These are phyloP conservation scores for Tychaedon coryphoeus DNA, from an alignment of 2,113 vertebrate species.

Conservation along the genomic window DNA sequence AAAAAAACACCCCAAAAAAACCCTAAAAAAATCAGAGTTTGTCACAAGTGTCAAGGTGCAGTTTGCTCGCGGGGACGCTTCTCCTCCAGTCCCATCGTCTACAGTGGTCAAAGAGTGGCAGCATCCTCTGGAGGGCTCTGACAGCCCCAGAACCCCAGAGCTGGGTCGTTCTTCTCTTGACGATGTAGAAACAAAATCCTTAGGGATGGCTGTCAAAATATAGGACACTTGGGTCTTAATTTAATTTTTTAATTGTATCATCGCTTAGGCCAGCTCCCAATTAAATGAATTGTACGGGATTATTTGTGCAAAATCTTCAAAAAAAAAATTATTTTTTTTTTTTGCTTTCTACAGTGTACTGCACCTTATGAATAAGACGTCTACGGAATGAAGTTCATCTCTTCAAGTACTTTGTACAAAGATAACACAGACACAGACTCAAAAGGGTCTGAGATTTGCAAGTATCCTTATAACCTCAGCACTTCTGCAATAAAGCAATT, in stretches of 20 bases:
- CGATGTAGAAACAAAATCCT: conserved; percentile 10
- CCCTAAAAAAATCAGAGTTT: conserved; percentile 23
- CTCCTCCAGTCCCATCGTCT: conserved; percentile 25
- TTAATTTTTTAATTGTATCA: conserved; percentile 29
- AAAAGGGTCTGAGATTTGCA: conserved; percentile 73
- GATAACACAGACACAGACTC: conserved; percentile 79
- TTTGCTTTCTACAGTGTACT: conserved; percentile 55
- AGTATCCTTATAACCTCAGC: conserved; percentile 66
- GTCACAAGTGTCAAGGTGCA: conserved; percentile 62
- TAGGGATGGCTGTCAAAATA: conserved; percentile 48
- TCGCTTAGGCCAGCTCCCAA: conserved; percentile 41
- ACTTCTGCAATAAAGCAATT: conserved; percentile 74
- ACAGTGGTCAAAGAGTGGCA: conserved; percentile 52
- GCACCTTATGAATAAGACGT: conserved; percentile 75
- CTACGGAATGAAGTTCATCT: conserved; percentile 74
- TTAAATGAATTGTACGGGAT: conserved; percentile 40
- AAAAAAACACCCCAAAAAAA: background rate
- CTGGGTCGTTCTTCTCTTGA: background rate
- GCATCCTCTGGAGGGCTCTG: background rate
- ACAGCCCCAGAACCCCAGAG: background rate
- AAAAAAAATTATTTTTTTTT: background rate
- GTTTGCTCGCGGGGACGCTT: conserved; percentile 21
- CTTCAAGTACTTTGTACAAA: conserved; percentile 86
- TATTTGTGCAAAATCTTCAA: conserved; percentile 65
- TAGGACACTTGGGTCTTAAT: conserved; percentile 47